A percentile compares a stretch with the other conserved stretches of the same genome.
These are phyloP conservation scores for Nesoenas mayeri DNA, from an alignment of 2,113 vertebrate genomes.

Conservation along the genomic window DNA sequence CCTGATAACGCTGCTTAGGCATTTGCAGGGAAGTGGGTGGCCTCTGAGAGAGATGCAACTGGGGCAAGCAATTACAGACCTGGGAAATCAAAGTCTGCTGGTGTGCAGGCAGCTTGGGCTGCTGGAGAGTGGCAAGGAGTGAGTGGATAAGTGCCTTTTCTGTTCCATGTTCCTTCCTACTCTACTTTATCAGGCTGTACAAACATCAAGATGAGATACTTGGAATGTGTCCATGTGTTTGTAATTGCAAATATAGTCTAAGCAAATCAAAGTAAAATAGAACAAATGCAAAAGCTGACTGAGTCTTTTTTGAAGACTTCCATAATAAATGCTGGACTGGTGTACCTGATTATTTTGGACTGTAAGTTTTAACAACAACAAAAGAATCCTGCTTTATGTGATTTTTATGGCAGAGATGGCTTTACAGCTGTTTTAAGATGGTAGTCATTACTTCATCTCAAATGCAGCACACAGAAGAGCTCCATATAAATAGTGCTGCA, in stretches of 20 bases:
- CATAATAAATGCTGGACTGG: not conserved
- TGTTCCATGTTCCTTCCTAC: not conserved
- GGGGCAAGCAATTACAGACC: not conserved
- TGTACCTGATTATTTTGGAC: not conserved
- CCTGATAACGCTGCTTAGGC: not conserved
- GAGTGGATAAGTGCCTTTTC: not conserved
- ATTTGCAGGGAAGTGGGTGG: not conserved
- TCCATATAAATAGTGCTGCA: not conserved
- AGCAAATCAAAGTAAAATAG: rapidly evolving
- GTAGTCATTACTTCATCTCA: not conserved
- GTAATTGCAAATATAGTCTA: not conserved
- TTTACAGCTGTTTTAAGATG: conserved; percentile 15
- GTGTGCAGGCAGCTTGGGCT: not conserved
- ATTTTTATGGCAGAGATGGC: not conserved
- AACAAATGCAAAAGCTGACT: not conserved
- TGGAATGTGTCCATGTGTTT: not conserved
- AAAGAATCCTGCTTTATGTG: not conserved
- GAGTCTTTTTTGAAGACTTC: not conserved
- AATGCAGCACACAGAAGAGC: not conserved
- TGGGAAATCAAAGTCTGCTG: not conserved
- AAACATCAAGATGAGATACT: not conserved
- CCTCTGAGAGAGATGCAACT: not conserved
- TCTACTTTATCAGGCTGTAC: no score
- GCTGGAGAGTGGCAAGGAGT: not conserved
- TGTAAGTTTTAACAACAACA: not conserved